phyloP scores from a whole-genome alignment of 2,888 invertebrate genomes.

The Drosophila hawaiiensis region DNA sequence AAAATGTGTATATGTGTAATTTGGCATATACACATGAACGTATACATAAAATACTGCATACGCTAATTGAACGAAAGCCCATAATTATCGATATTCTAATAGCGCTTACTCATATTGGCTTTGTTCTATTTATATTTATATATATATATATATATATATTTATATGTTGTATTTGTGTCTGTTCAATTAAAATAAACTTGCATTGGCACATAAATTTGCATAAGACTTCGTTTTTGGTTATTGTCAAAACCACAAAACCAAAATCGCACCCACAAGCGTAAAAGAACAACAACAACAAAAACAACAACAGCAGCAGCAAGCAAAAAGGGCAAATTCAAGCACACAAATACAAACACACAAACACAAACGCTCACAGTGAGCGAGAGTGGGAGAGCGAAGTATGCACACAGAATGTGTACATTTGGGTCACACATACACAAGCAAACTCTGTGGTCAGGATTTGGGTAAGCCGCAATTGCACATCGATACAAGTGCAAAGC shows the following conservation, averaged over 20 bases:
- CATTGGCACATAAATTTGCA: background rate
- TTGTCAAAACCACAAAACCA: constrained; percentile 47
- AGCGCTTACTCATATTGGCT: background rate
- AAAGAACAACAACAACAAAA: constrained; percentile 8
- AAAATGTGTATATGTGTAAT: background rate
- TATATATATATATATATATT: background rate
- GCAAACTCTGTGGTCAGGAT: background rate
- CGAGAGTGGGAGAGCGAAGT: background rate
- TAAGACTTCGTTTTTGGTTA: constrained; percentile 2
- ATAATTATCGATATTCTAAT: background rate
- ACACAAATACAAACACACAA: background rate
- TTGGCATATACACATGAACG: background rate
- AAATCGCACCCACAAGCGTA: constrained; percentile 50
- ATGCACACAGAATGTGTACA: background rate
- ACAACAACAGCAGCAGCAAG: background rate
- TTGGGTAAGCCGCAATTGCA: background rate
- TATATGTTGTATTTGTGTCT: background rate
- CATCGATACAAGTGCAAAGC: background rate
- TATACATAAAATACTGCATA: background rate
- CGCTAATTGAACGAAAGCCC: background rate
- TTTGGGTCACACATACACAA: background rate
- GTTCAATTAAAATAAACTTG: background rate
- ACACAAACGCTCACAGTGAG: background rate
- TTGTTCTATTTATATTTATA: background rate
- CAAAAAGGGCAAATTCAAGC: constrained; percentile 29